Percentiles rank a stretch among this genome's conserved stretches.
Conservation (phyloP, 35 echinoderm and acorn worm genomes). For the Diadema setosum region DNA sequence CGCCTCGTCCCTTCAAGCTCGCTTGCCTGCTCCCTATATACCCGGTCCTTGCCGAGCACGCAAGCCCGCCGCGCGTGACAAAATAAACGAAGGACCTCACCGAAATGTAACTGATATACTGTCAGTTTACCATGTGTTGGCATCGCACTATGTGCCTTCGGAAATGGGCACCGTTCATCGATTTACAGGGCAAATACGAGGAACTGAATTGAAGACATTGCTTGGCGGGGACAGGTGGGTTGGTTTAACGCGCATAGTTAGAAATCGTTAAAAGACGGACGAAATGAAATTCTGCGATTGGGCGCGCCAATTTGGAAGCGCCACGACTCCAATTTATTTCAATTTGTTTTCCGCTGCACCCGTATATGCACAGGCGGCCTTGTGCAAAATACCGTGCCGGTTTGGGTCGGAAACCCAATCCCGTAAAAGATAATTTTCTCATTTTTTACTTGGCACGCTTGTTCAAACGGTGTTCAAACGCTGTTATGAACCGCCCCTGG, state of each 20-base stretch:
- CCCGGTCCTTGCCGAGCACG: neutral
- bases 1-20: neutral
- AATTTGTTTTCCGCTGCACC: neutral
- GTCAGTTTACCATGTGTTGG: neutral
- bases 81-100: neutral
- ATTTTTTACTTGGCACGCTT: slow-evolving; percentile 10
- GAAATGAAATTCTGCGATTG: neutral
- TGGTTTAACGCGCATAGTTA: neutral
- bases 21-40: neutral
- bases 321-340: neutral
- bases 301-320: neutral
- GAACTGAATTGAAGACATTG: neutral
- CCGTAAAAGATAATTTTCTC: neutral
- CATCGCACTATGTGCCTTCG: slow-evolving; percentile 20
- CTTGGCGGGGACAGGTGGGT: neutral
- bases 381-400: neutral
- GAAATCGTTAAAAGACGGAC: slow-evolving; percentile 2
- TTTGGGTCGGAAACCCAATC: neutral
- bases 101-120: slow-evolving; percentile 14
- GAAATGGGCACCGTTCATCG: slow-evolving; percentile 9
- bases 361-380: slow-evolving; percentile 8
- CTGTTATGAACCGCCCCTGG: neutral
- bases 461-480: slow-evolving; percentile 12
- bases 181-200: slow-evolving; percentile 2
- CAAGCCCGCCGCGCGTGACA: neutral